Evolutionary conservation across 2,797 vertebrate genomes (phyloP), one percentile per base, ranked within the genome.

Genomic region (Anas acuta): DNA sequence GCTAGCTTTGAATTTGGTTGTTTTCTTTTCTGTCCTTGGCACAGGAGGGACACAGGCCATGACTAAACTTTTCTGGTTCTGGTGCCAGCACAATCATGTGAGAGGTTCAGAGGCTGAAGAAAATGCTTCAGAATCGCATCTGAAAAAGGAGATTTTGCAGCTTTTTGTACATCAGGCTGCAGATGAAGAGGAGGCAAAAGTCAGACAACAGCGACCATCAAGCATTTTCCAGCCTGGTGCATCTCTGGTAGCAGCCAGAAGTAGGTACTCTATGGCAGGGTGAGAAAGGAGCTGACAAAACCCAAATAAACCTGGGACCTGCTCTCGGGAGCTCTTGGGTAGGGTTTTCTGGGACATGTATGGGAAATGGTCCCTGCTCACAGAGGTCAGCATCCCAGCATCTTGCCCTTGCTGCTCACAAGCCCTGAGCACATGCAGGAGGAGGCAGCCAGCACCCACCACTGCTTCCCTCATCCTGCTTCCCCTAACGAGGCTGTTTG

Each of bases 21-120:
- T 95, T 95, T 93, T 90, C 32, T 23, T 83, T 80, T 89, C 80
- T 95, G 60, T 73, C 37, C 66, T 82, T 93, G 88, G 87, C 89
- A 89, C 71, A 33, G 74, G 53, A 61, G 53, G 60, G 30, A 90
- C 49, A 21, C 12, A 89, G 64, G 11, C 65, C 32, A 21, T 94
- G 84, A 96, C 82, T 93, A 93, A 96, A 88, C 41, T 86, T 90
- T 87, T 93, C 95, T 93, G 76, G 16, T 49, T 83, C 80, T 4
- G 1, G n/a, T 91, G 79, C 91, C 93, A 96, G 32, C 15, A 32
- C 66, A 89, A 32, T 87, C n/a, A 25, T 95, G 66, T 62, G 84
- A 95, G 89, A 94, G 54, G 28, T 54, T 87, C 56, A 28, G 65
- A 28, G 84, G 18, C 72, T 85, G 69, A 83, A 82, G 62, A 80